Conservation (phyloP, 2,888 invertebrate species). For the Tetramorium bicarinatum region DNA sequence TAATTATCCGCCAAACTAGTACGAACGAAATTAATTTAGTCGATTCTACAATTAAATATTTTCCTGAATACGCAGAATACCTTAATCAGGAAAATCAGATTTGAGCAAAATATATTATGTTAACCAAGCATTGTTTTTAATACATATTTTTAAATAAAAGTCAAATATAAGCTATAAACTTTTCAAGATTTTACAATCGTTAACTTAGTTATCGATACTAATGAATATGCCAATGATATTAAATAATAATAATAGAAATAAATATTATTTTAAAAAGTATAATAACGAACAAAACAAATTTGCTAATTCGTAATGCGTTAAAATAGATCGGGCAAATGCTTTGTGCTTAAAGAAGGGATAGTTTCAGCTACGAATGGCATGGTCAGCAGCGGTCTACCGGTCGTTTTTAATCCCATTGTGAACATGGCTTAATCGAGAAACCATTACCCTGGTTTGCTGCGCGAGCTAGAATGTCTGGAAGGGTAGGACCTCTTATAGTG, state of each 20-base stretch:
- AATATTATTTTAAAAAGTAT: not conserved
- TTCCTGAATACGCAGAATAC: constrained; percentile 25
- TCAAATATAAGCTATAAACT: not conserved
- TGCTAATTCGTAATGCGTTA: constrained; percentile 48
- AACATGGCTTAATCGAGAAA: constrained; percentile 85
- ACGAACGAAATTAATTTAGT: constrained; percentile 27
- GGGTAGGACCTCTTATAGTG: constrained; percentile 77
- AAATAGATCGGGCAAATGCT: constrained; percentile 69
- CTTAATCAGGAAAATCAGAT: constrained; percentile 10
- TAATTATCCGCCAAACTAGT: constrained; percentile 20
- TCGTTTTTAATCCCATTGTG: constrained; percentile 85
- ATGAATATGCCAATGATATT: not conserved
- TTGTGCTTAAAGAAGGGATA: constrained; percentile 68
- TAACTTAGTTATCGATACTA: constrained; percentile 9
- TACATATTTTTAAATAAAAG: not conserved
- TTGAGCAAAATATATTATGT: not conserved
- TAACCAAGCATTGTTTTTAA: not conserved
- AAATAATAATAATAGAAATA: constrained; percentile 13
- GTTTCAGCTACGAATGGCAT: constrained; percentile 80
- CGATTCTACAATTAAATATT: constrained; percentile 20
- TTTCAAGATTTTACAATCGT: not conserved
- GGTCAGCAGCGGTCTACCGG: constrained; percentile 85
- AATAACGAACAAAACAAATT: constrained; percentile 15
- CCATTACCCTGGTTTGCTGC: constrained; percentile 83
- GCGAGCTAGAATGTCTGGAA: constrained; percentile 80